Evolutionary conservation across 2,797 vertebrate species (phyloP).

Genomic region (Anguilla marmorata): DNA sequence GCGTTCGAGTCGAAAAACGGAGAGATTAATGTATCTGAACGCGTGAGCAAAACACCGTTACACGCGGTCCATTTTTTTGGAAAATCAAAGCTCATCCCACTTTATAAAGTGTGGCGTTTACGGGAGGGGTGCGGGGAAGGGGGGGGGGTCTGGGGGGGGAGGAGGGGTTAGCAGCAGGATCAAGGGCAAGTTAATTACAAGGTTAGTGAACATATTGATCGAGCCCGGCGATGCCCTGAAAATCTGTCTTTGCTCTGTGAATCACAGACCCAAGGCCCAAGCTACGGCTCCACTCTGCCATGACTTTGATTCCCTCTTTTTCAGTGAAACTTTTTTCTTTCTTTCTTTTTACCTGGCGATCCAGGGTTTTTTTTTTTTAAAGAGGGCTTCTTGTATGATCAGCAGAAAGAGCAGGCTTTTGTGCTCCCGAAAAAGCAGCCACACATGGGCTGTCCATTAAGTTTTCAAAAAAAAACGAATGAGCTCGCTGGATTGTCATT

Average conservation of each 20-base stretch:
- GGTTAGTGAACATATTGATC: conserved; percentile 61
- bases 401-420: conserved; percentile 36
- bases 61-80: background rate
- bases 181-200: conserved; percentile 60
- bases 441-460: background rate
- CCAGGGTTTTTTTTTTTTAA: conserved; percentile 39
- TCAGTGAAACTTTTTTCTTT: background rate
- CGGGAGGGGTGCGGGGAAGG: conserved; percentile 12
- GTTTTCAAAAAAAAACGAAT: background rate
- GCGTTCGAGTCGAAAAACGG: conserved; percentile 24
- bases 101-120: conserved; percentile 39
- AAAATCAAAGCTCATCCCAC: conserved; percentile 6
- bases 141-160: background rate
- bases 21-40: conserved; percentile 38
- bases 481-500: background rate
- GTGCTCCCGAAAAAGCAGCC: background rate
- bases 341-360: too few relatives aligned
- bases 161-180: conserved; percentile 34
- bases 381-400: conserved; percentile 33
- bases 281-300: background rate
- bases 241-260: conserved; percentile 35
- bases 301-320: background rate
- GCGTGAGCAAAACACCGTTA: conserved; percentile 8
- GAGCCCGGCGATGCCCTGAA: background rate
- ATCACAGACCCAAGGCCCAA: background rate